Conservation (phyloP, 2,888 invertebrate species). For the Gastrophysa polygoni region DNA sequence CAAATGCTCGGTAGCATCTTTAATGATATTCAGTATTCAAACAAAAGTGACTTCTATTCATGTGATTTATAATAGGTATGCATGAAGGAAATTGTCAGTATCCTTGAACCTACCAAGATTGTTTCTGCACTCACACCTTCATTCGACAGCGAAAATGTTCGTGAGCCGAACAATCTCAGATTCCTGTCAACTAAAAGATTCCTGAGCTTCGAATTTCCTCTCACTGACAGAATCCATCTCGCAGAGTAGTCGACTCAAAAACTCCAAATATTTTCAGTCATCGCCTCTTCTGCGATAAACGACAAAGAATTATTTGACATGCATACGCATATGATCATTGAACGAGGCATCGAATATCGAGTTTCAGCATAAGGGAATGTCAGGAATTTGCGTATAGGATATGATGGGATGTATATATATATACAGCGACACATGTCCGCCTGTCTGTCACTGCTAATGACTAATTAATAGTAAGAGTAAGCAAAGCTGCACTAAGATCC, state of each 20-base stretch:
- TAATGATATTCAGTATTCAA: too few species aligned
- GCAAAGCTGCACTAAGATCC: constrained; percentile 8
- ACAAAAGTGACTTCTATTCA: too few species aligned
- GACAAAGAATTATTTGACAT: constrained; percentile 28
- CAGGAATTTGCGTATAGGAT: constrained; percentile 37
- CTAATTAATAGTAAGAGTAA: constrained; percentile 34
- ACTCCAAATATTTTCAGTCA: constrained; percentile 32
- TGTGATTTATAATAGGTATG: too few species aligned
- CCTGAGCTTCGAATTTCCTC: background rate
- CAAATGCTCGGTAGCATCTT: too few species aligned
- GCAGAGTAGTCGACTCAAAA: background rate
- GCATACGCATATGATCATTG: constrained; percentile 10
- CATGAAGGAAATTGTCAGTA: too few species aligned
- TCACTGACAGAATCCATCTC: background rate
- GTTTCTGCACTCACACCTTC: too few species aligned
- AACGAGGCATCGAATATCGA: constrained; percentile 26
- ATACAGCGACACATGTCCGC: constrained; percentile 38
- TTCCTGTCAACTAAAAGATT: background rate
- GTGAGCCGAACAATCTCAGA: background rate
- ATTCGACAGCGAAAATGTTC: too few species aligned
- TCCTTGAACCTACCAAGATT: too few species aligned
- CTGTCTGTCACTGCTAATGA: constrained; percentile 38
- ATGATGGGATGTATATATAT: constrained; percentile 27
- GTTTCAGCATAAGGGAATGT: constrained; percentile 36
- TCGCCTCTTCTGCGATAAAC: constrained; percentile 30